Evolutionary conservation across 2,888 invertebrate species (phyloP).

Genomic region (Macaria notata): DNA sequence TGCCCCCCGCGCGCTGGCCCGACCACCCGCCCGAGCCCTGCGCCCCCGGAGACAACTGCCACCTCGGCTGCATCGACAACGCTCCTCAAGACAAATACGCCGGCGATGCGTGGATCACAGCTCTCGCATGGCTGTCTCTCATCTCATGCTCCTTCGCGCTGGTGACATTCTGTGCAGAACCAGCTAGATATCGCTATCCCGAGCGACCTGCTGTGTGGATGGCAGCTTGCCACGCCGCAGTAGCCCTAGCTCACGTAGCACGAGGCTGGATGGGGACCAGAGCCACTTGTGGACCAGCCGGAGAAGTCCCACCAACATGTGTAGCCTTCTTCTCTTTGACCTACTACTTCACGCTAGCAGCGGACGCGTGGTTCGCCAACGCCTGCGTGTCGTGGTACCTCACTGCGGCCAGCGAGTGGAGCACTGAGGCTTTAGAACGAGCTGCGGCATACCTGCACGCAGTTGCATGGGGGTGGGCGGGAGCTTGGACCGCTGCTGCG

Average conservation of each 20-base stretch:
- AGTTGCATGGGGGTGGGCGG: conserved; percentile 93
- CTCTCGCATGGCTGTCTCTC: conserved; percentile 90
- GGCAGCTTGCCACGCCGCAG: conserved; percentile 92
- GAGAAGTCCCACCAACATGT: conserved; percentile 81
- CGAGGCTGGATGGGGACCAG: conserved; percentile 83
- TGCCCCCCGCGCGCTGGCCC: conserved; percentile 66
- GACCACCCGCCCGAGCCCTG: conserved; percentile 67
- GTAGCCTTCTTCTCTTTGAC: conserved; percentile 88
- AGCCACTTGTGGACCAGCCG: conserved; percentile 55
- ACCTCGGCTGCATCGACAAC: conserved; percentile 86
- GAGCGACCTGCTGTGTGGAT: conserved; percentile 95
- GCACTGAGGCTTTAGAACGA: conserved; percentile 94
- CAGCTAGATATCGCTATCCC: conserved; percentile 94
- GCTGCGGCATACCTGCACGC: conserved; percentile 93
- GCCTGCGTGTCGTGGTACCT: conserved; percentile 95
- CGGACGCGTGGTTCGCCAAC: conserved; percentile 93
- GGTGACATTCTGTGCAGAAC: conserved; percentile 94
- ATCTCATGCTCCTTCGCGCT: conserved; percentile 92
- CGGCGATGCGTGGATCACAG: conserved; percentile 88
- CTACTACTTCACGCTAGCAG: conserved; percentile 90
- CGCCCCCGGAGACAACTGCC: conserved; percentile 79
- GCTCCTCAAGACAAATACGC: conserved; percentile 86
- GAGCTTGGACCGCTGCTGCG: conserved; percentile 92
- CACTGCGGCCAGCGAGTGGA: conserved; percentile 96
- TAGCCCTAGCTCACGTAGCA: conserved; percentile 88